Evolutionary conservation across 2,888 invertebrate species (phyloP), one percentile per base, ranked within the genome.

Genomic region (Luperina nickerlii): DNA sequence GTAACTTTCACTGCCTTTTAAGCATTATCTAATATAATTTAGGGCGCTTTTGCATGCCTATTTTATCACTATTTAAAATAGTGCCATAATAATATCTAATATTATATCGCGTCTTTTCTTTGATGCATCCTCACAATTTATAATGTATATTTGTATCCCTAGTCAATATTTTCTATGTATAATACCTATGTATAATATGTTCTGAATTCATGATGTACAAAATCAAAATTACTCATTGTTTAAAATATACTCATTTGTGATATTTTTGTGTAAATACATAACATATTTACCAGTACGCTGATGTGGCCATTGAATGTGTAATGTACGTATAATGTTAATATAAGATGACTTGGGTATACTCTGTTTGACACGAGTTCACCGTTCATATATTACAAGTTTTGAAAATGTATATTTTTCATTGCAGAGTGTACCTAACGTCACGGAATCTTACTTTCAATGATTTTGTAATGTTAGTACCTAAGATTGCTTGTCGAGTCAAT

Each of bases 201-300:
- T 89, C 87, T 87, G 88, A 88, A 80, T 78, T 86, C 76, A 84
- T 54, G 72, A 80, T 89, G 84, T 89, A 88, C 87, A 86, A 88
- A 88, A 85, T 86, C 88, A 76, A 86, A 88, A 89, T 86, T 82
- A 89, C 82, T 87, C 91, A 91, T 92, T 90, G 88, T 91, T 91
- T 90, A 90, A 57, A 91, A 92, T 94, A 93, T 94, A 95, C 94
- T 95, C 93, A 92, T 94, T 93, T 96, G 96, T 96, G 95, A 96
- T 96, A 95, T 94, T 94, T 92, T 93, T 92, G 90, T 93, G 95
- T 96, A 95, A 95, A 95, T 96, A 95, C 85, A 86, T 90, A 95
- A 95, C 95, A 95, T 87, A 85, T 89, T 93, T 94, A 94, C 93
- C 94, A 94, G 93, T 94, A 90, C 91, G 91, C 90, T 93, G 83